These are phyloP conservation scores for Drosophila fungiperda DNA, from an alignment of 2,888 invertebrate species.

Conservation along the genomic window DNA sequence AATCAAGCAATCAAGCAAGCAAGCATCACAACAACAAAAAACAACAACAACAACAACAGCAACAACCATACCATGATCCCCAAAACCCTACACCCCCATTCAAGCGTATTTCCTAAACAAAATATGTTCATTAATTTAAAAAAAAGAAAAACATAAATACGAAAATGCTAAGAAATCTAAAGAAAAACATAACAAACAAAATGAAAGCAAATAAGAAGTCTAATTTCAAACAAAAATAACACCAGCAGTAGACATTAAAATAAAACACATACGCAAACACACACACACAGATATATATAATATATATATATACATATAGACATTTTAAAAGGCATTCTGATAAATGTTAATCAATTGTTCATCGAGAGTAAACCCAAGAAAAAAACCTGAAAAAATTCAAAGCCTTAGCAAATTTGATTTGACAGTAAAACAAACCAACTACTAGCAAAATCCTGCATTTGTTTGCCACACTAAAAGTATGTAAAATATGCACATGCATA, in stretches of 20 bases:
- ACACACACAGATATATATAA: neutral
- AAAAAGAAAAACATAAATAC: constrained; percentile 11
- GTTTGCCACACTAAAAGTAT: constrained; percentile 21
- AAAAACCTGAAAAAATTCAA: neutral
- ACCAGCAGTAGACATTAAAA: constrained; percentile 34
- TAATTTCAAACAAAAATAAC: constrained; percentile 35
- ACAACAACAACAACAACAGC: constrained; percentile 30
- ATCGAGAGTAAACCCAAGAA: neutral
- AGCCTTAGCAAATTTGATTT: constrained; percentile 41
- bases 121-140: constrained; percentile 42
- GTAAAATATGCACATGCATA: neutral
- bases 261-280: constrained; percentile 11
- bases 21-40: constrained; percentile 61
- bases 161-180: constrained; percentile 22
- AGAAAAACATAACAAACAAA: constrained; percentile 24
- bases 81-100: neutral
- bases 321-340: constrained; percentile 21
- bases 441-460: constrained; percentile 34
- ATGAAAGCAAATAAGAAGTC: constrained; percentile 17
- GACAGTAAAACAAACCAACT: constrained; percentile 5
- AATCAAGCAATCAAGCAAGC: constrained; percentile 55
- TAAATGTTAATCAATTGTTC: constrained; percentile 10
- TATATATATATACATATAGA: neutral
- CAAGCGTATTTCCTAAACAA: constrained; percentile 43
- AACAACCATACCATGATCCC: constrained; percentile 16